Percentiles rank a stretch among this genome's conserved stretches.
phyloP scores from a whole-genome alignment of 2,113 vertebrate genomes.

The Pollachius pollachius region DNA sequence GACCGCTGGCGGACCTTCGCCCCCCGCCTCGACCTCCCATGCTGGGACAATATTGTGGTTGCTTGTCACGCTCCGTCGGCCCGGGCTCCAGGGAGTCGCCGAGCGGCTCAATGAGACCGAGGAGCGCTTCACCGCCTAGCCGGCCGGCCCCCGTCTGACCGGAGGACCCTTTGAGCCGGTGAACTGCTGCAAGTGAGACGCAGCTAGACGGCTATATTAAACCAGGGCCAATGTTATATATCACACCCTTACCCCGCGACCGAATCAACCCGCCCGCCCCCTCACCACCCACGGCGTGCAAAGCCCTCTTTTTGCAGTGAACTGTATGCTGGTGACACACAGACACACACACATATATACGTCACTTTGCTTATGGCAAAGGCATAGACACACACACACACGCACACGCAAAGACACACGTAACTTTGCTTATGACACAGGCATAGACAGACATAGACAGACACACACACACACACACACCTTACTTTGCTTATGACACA shows the following conservation, averaged over 20 bases:
- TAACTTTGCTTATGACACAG: not conserved
- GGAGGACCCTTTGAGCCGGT: constrained; percentile 71
- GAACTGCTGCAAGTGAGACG: constrained; percentile 72
- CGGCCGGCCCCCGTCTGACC: constrained; percentile 63
- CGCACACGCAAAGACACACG: constrained; percentile 6
- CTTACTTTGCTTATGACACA: not conserved
- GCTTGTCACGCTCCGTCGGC: constrained; percentile 79
- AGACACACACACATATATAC: constrained; percentile 1
- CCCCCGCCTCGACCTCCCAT: constrained; percentile 64
- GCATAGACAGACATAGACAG: not conserved
- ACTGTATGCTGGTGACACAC: not conserved
- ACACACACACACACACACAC: constrained; percentile 4
- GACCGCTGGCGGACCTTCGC: constrained; percentile 51
- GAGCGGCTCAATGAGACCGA: constrained; percentile 65
- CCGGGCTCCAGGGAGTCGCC: constrained; percentile 50
- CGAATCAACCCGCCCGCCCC: too few species aligned
- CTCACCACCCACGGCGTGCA: too few species aligned
- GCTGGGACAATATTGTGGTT: constrained; percentile 77
- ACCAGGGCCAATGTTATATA: too few species aligned
- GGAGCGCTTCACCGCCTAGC: constrained; percentile 66
- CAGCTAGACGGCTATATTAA: constrained; percentile 57
- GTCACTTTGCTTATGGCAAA: too few species aligned
- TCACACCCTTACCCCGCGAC: too few species aligned
- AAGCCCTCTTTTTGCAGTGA: not conserved
- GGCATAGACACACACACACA: constrained; percentile 6